Conservation (phyloP, 2,113 vertebrate species). For the Rana temporaria region DNA sequence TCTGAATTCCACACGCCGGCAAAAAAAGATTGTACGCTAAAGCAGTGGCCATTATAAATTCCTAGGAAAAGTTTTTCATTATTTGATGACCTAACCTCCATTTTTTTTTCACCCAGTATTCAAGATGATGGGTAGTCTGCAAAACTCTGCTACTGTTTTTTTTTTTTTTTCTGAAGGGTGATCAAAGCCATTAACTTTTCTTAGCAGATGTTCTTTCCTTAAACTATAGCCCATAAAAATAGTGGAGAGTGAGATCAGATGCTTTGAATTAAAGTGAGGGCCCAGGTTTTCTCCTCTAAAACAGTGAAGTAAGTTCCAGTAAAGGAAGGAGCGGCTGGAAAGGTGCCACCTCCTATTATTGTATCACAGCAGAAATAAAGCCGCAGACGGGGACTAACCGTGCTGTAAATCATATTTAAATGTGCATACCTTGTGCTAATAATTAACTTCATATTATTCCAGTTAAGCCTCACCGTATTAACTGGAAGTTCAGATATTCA, state of each 20-base stretch:
- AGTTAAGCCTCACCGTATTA: background rate
- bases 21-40: too few relatives aligned
- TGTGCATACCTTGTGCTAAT: conserved; percentile 9
- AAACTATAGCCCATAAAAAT: conserved; percentile 9
- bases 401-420: background rate
- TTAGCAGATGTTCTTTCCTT: background rate
- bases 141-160: background rate
- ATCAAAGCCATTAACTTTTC: background rate
- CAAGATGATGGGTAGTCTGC: too few relatives aligned
- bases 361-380: background rate
- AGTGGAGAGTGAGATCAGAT: conserved; percentile 4
- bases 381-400: background rate
- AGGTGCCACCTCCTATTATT: background rate
- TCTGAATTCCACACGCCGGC: too few relatives aligned
- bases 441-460: background rate
- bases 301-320: conserved; percentile 11
- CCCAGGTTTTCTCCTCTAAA: background rate
- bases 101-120: too few relatives aligned
- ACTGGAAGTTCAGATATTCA: background rate
- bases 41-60: too few relatives aligned
- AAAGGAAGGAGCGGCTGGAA: background rate
- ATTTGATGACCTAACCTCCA: too few relatives aligned
- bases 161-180: background rate
- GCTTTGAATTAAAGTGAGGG: background rate
- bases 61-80: too few relatives aligned